Evolutionary conservation across 1,140 invertebrate species (phyloP), one percentile per base, ranked within the genome.

Genomic region (Pseudomyrmex sp.): DNA sequence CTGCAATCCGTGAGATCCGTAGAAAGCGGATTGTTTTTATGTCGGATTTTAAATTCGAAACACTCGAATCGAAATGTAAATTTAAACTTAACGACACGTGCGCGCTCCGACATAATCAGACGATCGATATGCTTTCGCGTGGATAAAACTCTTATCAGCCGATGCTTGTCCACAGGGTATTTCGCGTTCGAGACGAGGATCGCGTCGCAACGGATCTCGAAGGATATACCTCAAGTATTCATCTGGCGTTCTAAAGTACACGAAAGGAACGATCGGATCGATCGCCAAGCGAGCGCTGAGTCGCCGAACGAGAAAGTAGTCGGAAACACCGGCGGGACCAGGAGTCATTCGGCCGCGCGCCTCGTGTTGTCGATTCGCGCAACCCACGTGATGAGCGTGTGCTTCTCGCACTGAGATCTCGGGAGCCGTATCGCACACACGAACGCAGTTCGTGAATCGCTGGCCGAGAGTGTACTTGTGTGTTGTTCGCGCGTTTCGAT

Each of bases 361-460:
- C 35, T 73, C 44, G 70, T 69, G 58, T 62, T 62, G 48, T 63
- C 23, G n/a, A 58, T 56, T 65, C 70, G 48, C 20, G 66, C 72
- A 70, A 59, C 18, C n/a, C 44, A 65, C 79, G 85, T 79, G 85
- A 72, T 83, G 23, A 84, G 72, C 83, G 70, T 84, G 23, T 68
- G 62, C 61, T 70, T 48, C 69, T 58, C 74, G 85, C 72, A 61
- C 52, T 46, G 7, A 63, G 13, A 35, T 61, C 54, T 54, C 10
- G 2, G 35, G 35, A 18, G 12, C 2, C 54, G 62, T 63, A 13
- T 63, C 13, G 23, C 56, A n/a, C 72, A 35, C 61, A 23, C 46
- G 58, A 52, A 48, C 62, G 75, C 15, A 35, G 18, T 52, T 52
- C 23, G 59, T 63, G 75, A 68, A 79, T 12, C 61, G 26, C 26